Base-by-base conservation (phyloP, 2,888 invertebrate genomes). In the Stratiomys singularior region DNA sequence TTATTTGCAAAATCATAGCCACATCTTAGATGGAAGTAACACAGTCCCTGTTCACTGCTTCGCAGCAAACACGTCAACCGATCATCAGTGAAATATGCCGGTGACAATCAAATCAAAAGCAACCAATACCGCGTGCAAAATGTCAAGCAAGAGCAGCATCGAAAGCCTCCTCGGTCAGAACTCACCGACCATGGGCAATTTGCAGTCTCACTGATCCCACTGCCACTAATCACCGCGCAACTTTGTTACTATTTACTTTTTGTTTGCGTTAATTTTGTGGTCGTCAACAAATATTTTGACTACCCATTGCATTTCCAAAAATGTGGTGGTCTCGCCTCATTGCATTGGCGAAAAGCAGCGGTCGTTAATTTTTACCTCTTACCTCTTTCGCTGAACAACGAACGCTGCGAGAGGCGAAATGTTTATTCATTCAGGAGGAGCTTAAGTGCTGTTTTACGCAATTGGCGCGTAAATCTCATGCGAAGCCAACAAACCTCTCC, bases 401-500 rank as follows among this genome's bases (percentile, higher is more conserved):
- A 7, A 18, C 60, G 60, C 9, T 60, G 7, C 21, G 25, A 60
- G 60, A 60, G 21, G 11, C 60, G 23, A n/a, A 60, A 69, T 47
- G 47, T 46, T 69, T 58, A 37, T 58, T 37, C 74, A 74, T 60
- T 74, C 74, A 74, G 74, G 74, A 60, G 74, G 74, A 74, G 74
- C 74, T 25, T 74, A 74, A 37, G 27, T 21, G 25, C 37, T 60
- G 25, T 21, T 69, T 21, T 74, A 74, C 74, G 76, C 63, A 76
- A 76, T 76, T 64, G 76, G 63, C 76, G 76, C 76, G 76, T 76
- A 76, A 76, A 47, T 27, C 44, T 21, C 2, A 44, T 30, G 25
- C 27, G 27, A 47, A 23, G 72, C 30, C 28, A 63, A 60, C 64
- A 30, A 52, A 64, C 76, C 64, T n/a, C 76, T 44, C 63, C 47